A percentile compares a stretch with the other conserved stretches of the same genome.
Evolutionary conservation across 2,888 invertebrate species (phyloP).

Genomic region (Auanema freiburgensis): DNA sequence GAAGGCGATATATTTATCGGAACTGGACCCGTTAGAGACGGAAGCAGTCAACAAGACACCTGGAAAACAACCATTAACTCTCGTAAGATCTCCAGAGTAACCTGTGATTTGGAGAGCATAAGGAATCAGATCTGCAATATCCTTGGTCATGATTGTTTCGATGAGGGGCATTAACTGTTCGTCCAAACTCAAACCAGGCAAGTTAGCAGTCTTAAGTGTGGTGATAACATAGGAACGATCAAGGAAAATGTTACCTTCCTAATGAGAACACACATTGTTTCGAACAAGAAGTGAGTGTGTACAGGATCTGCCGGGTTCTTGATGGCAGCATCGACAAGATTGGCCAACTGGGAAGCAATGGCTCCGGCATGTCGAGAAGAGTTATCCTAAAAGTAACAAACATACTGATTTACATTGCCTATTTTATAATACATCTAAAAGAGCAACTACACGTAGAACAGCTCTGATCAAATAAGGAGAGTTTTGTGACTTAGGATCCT

Average conservation of each 20-base stretch:
- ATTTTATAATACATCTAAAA: constrained; percentile 43
- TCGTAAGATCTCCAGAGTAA: no score
- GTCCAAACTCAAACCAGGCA: constrained; percentile 71
- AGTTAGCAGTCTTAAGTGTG: constrained; percentile 51
- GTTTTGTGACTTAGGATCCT: constrained; percentile 75
- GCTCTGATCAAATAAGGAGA: constrained; percentile 98
- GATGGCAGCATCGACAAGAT: constrained; percentile 46
- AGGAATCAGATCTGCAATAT: constrained; percentile 87
- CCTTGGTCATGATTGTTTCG: constrained; percentile 88
- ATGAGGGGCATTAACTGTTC: constrained; percentile 88
- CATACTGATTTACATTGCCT: neutral
- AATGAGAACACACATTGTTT: constrained; percentile 80
- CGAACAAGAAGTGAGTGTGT: constrained; percentile 97
- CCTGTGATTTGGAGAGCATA: constrained; percentile 89
- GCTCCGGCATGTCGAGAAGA: constrained; percentile 44
- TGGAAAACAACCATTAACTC: no score
- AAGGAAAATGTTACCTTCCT: constrained; percentile 47
- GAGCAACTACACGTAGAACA: constrained; percentile 64
- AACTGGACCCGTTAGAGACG: constrained; percentile 64
- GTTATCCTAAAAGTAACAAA: constrained; percentile 29
- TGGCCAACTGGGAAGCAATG: constrained; percentile 45
- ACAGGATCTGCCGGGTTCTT: constrained; percentile 81
- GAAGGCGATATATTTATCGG: constrained; percentile 83
- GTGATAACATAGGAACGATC: no score
- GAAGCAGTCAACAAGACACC: constrained; percentile 39